phyloP scores from a whole-genome alignment of 2,888 invertebrate genomes.

The Poecilobothrus nobilitatus region DNA sequence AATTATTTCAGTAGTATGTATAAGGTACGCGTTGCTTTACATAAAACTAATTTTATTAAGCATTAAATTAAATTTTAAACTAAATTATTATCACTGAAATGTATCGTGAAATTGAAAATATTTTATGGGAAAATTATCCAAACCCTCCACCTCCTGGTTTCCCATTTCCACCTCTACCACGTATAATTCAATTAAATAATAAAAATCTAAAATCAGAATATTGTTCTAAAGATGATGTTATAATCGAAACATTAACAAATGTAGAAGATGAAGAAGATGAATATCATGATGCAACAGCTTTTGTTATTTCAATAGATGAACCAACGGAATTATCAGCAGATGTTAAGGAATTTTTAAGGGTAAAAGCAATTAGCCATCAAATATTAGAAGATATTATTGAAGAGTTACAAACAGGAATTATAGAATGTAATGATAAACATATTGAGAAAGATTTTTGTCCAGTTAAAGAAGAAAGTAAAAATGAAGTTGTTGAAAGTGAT shows the following conservation, averaged over 20 bases:
- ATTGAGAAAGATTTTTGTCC: no score
- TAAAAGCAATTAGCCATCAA: no score
- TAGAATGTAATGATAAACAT: no score
- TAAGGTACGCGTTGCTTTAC: background rate
- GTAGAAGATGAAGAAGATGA: background rate
- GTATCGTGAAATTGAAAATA: background rate
- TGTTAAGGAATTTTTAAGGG: no score
- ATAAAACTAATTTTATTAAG: background rate
- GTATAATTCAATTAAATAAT: background rate
- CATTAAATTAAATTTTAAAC: background rate
- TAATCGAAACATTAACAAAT: background rate
- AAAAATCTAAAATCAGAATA: background rate
- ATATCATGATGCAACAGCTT: background rate
- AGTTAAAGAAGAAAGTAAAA: no score
- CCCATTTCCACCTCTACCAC: conserved; percentile 5
- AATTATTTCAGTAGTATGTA: background rate
- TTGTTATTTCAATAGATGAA: background rate
- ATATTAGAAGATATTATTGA: no score
- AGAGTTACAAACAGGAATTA: no score
- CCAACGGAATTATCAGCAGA: background rate
- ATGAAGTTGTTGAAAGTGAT: no score
- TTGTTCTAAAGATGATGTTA: background rate
- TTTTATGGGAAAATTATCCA: background rate
- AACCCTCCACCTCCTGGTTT: conserved; percentile 12
- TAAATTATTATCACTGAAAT: background rate